Base-by-base conservation (phyloP, 92 coral and sea anemone species). In the Nematostella vectensis region DNA sequence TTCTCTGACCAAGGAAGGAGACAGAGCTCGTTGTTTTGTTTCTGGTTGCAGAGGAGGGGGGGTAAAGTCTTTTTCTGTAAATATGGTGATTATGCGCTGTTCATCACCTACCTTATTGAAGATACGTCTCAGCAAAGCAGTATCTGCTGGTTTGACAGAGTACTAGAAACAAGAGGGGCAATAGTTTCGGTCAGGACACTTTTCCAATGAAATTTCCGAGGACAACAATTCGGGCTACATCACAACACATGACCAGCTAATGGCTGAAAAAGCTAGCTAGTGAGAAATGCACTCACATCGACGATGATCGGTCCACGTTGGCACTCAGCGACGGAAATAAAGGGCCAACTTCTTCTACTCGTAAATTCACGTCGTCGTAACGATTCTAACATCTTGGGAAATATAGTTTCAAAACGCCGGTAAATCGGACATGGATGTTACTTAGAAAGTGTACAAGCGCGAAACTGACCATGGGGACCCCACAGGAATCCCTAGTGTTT, bases 71-170 rank as follows among this genome's bases (percentile, higher is more conserved):
- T 33, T 33, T 33, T 11, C 3, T 52, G 37, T 4, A 4, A 8
- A 25, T 62, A 62, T 27, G 23, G 18, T 48, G 26, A 26, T 22
- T 27, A 29, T 29, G 24, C 25, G 11, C 28, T 13, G 31, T 48
- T n/a, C 3, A 19, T 6, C 13, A 28, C 89, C 43, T 57, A 91
- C 98, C 96, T 91, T 86, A 63, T 77, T 84, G 45, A 91, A 91
- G 30, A 91, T 77, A 36, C 58, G 65, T 31, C 72, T 69, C 47
- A 91, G 45, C 58, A 62, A 63, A 18, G 51, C 75, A 13, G 98
- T 91, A 53, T 81, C 89, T 11, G 98, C 94, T 52, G 88, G 94
- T 38, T 70, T 82, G 29, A 91, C 83, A 36, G 94, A 84, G 40
- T 77, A 70, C 95, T 89, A 59, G 23, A 70, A 55, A 10, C 48